phyloP scores from a whole-genome alignment of 1,140 invertebrate genomes.

The Drosophila pandora region DNA sequence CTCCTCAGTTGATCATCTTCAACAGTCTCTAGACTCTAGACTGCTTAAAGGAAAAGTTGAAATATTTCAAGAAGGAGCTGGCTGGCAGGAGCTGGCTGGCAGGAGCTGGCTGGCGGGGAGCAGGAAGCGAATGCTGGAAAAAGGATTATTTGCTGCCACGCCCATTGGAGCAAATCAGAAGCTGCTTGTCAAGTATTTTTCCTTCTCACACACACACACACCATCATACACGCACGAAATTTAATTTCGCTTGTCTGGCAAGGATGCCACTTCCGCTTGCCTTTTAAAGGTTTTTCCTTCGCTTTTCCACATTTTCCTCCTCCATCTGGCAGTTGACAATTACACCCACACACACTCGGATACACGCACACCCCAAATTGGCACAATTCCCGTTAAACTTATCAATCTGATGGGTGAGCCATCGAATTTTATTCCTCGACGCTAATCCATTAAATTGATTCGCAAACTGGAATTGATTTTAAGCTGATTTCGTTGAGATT shows the following conservation, averaged over 20 bases:
- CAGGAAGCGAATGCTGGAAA: slow-evolving; percentile 35
- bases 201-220: slow-evolving; percentile 6
- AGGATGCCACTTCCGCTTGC: slow-evolving; percentile 60
- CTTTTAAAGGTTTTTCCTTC: slow-evolving; percentile 54
- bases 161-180: slow-evolving; percentile 65
- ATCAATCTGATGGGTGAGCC: slow-evolving; percentile 59
- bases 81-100: too few species aligned
- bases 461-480: slow-evolving; percentile 73
- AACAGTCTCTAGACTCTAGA: slow-evolving; percentile 19
- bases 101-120: neutral
- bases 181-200: slow-evolving; percentile 47
- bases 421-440: slow-evolving; percentile 56
- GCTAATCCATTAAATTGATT: slow-evolving; percentile 81
- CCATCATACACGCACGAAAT: slow-evolving; percentile 43
- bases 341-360: slow-evolving; percentile 19
- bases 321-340: slow-evolving; percentile 52
- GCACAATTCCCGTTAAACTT: slow-evolving; percentile 77
- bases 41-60: slow-evolving; percentile 37
- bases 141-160: slow-evolving; percentile 74
- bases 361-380: slow-evolving; percentile 56
- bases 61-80: slow-evolving; percentile 9
- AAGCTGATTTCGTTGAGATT: slow-evolving; percentile 66
- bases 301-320: slow-evolving; percentile 2
- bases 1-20: slow-evolving; percentile 25
- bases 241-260: slow-evolving; percentile 77